phyloP scores from a whole-genome alignment of 2,888 invertebrate species.

The Portevinia maculata region DNA sequence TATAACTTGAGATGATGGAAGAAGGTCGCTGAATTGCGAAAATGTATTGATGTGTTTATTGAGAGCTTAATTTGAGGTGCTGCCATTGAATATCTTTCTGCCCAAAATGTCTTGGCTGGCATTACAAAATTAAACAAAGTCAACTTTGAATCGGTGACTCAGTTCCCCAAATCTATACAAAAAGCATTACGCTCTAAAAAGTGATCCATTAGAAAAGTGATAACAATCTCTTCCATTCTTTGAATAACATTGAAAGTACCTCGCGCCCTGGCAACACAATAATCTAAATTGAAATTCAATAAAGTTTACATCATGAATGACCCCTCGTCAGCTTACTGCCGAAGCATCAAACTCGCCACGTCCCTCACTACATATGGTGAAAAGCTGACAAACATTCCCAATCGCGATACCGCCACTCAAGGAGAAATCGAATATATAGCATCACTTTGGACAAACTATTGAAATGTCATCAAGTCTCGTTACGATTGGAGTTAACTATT shows the following conservation, averaged over 20 bases:
- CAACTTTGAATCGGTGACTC: too few relatives aligned
- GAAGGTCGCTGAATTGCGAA: slow-evolving; percentile 13
- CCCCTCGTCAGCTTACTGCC: slow-evolving; percentile 24
- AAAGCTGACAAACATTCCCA: not conserved
- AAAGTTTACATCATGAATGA: slow-evolving; percentile 35
- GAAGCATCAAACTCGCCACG: slow-evolving; percentile 11
- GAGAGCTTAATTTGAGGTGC: too few relatives aligned
- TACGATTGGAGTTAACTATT: slow-evolving; percentile 33
- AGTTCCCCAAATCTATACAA: too few relatives aligned
- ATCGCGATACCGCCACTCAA: slow-evolving; percentile 14
- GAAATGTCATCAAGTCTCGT: slow-evolving; percentile 47
- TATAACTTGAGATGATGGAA: slow-evolving; percentile 6
- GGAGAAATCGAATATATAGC: slow-evolving; percentile 38
- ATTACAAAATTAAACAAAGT: too few relatives aligned
- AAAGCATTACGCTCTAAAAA: not conserved
- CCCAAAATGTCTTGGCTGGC: too few relatives aligned
- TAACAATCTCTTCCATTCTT: not conserved
- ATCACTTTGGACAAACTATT: slow-evolving; percentile 46
- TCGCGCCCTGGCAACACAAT: not conserved
- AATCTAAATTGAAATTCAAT: slow-evolving; percentile 39
- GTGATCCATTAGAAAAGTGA: not conserved
- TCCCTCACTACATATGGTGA: slow-evolving; percentile 14
- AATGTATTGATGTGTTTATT: not conserved
- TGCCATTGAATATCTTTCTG: too few relatives aligned
- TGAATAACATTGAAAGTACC: not conserved